Base-by-base conservation (phyloP, 1,140 invertebrate species). In the Aphidius gifuensis region DNA sequence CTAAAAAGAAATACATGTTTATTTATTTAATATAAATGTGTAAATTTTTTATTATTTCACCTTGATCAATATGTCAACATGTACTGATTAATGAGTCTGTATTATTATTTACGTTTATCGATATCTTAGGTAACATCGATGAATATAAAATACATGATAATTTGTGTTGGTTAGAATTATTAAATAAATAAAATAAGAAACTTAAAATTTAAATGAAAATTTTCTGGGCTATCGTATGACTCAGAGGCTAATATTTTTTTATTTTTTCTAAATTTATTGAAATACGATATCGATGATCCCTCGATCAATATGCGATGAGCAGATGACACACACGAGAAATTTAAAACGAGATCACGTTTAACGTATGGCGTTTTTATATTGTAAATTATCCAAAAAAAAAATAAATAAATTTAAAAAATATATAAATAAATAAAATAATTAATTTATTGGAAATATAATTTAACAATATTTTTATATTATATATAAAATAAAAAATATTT, bases 321-420 rank as follows among this genome's bases (percentile, higher is more conserved):
- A 68, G 66, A 68, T 66, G 66, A 68, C 66, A 67, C 62, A 50
- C 53, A 45, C 23, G 50, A 57, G 66, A 68, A 68, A 68, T 56
- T 66, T 49, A 64, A 68, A 59, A 64, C 64, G 64, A 64, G 57
- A 47, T 62, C 58, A 46, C 50, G 53, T 32, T 43, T 50, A 39
- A 49, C 61, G 61, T 60, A 62, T 60, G 57, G 53, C 56, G 57
- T 42, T 40, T 21, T 16, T 16, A 16, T 64, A 58, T 60, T 58
- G 58, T 59, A 48, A 60, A 40, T 58, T 47, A 23, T 42, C 11
- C 4, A 42, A 44, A 58, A 23, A 47, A 39, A 38, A 9, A 55
- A 62, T 58, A 62, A 43, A 16, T 16, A 16, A 16, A 16, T 16
- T 16, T 0, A 16, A 16, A 16, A 16, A 16, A 16, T 16, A 16